Percentiles rank a stretch among this genome's conserved stretches.
Conservation (phyloP, 2,797 vertebrate species). For the Erethizon dorsatum region DNA sequence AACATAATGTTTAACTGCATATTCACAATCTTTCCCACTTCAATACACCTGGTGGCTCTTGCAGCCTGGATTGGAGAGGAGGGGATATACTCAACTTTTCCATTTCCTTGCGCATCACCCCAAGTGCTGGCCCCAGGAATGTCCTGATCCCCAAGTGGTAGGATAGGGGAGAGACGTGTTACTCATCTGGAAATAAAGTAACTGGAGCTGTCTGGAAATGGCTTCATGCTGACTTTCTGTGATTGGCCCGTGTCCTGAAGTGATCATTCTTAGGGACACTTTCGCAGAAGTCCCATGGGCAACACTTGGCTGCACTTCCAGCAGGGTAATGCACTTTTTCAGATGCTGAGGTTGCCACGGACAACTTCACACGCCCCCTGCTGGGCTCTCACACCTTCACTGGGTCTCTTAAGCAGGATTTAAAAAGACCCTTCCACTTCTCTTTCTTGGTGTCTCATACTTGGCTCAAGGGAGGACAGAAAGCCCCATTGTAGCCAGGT, state of each 20-base stretch:
- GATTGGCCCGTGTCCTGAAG: not conserved
- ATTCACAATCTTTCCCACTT: not conserved
- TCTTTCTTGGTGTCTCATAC: not conserved
- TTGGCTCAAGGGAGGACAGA: too few species aligned
- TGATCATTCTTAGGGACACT: not conserved
- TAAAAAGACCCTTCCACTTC: not conserved
- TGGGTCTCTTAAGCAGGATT: not conserved
- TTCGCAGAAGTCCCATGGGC: not conserved
- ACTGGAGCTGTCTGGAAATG: not conserved
- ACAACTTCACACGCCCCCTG: not conserved
- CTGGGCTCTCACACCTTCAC: too few species aligned
- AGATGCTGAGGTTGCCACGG: not conserved
- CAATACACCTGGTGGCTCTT: not conserved
- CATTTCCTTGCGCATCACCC: not conserved
- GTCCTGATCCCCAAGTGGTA: too few species aligned
- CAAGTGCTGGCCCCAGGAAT: not conserved
- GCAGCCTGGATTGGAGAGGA: not conserved
- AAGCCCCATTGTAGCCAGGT: too few species aligned
- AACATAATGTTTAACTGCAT: not conserved
- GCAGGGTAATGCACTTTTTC: too few species aligned
- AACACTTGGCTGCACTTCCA: not conserved
- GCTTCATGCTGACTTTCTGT: not conserved
- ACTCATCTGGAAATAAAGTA: not conserved
- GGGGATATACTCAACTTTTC: not conserved
- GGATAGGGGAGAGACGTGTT: not conserved